Evolutionary conservation across 2,113 vertebrate species (phyloP).

Genomic region (Pycnonotus jocosus): DNA sequence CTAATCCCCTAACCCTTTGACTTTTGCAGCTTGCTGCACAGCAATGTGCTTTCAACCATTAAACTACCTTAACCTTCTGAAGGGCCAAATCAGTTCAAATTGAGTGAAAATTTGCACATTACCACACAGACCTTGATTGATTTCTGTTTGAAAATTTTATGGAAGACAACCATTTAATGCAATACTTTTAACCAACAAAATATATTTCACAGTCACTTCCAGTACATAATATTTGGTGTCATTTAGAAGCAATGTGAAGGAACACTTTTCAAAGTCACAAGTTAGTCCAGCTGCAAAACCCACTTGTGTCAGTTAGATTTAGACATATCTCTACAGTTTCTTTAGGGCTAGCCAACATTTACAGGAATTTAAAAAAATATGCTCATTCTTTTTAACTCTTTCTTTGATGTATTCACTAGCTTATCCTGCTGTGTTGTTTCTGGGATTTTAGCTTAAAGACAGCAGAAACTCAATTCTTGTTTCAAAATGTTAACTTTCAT

Average conservation of each 20-base stretch:
- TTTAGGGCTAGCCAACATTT: not conserved
- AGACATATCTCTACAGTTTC: not conserved
- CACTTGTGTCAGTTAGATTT: not conserved
- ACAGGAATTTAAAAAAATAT: not conserved
- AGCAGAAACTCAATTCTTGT: not conserved
- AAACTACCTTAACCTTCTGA: slow-evolving; percentile 75
- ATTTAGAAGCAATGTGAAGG: slow-evolving; percentile 34
- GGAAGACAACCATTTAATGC: slow-evolving; percentile 32
- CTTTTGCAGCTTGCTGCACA: slow-evolving; percentile 70
- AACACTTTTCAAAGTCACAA: slow-evolving; percentile 64
- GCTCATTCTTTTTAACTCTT: not conserved
- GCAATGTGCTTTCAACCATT: slow-evolving; percentile 75
- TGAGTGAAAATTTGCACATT: slow-evolving; percentile 75
- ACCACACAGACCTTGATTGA: slow-evolving; percentile 63
- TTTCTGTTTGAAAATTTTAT: slow-evolving; percentile 63
- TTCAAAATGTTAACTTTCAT: not conserved
- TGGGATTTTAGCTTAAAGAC: not conserved
- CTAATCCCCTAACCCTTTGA: slow-evolving; percentile 74
- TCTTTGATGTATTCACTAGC: not conserved
- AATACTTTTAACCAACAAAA: slow-evolving; percentile 67
- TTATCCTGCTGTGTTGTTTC: not conserved
- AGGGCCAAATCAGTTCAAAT: slow-evolving; percentile 70
- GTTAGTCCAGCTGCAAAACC: slow-evolving; percentile 20
- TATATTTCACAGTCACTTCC: slow-evolving; percentile 39
- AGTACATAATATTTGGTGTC: slow-evolving; percentile 11